Conservation (phyloP, 2,888 invertebrate species). For the Oscheius myriophilus region DNA sequence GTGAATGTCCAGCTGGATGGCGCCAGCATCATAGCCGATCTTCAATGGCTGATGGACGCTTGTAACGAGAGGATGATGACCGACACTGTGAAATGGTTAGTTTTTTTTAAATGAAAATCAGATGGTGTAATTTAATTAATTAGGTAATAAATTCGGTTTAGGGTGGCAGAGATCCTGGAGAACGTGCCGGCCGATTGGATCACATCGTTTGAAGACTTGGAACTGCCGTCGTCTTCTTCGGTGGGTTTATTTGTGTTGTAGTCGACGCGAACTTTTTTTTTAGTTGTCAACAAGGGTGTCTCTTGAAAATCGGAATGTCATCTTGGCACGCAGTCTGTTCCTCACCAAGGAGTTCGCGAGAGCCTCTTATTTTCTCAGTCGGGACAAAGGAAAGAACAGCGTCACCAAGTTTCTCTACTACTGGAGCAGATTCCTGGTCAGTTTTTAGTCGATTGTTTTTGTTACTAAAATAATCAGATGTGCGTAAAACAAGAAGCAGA, state of each 20-base stretch:
- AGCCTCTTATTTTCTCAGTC: conserved; percentile 76
- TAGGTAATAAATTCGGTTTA: conserved; percentile 13
- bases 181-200: conserved; percentile 20
- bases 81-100: conserved; percentile 59
- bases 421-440: conserved; percentile 68
- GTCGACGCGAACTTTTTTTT: not conserved
- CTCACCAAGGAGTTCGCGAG: conserved; percentile 51
- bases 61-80: conserved; percentile 52
- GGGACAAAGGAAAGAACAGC: conserved; percentile 64
- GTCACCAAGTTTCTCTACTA: conserved; percentile 82
- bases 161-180: conserved; percentile 27
- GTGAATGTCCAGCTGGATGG: conserved; percentile 1
- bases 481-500: conserved; percentile 46
- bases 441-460: not conserved
- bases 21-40: conserved; percentile 34
- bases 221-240: not conserved
- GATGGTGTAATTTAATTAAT: not conserved
- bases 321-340: conserved; percentile 35
- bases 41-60: conserved; percentile 58
- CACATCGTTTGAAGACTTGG: not conserved
- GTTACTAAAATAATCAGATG: conserved; percentile 27
- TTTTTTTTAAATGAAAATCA: not conserved
- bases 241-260: not conserved
- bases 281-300: not conserved
- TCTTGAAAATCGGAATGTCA: conserved; percentile 1